Conservation (phyloP, 2,888 invertebrate species). For the Augochlorella aurata region DNA sequence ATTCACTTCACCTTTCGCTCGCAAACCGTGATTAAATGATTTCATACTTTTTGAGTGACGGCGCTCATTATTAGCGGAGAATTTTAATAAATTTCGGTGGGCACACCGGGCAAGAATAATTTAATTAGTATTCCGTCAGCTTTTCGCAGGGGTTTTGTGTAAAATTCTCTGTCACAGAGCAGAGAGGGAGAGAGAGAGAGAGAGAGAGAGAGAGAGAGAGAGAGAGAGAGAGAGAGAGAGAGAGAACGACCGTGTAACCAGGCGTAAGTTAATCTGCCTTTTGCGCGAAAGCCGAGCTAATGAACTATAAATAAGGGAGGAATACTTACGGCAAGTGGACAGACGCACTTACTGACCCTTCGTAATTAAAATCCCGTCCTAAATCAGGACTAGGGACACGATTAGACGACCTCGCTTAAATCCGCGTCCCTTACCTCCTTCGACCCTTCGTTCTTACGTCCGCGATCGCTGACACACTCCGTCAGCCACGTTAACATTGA, state of each 20-base stretch:
- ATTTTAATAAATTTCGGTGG: not conserved
- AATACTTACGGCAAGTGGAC: conserved; percentile 69
- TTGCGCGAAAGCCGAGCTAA: conserved; percentile 71
- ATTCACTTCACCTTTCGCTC: not conserved
- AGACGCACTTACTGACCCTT: conserved; percentile 76
- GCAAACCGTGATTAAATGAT: not conserved
- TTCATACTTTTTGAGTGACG: not conserved
- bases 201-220: conserved; percentile 2
- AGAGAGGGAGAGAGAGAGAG: not conserved
- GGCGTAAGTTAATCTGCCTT: conserved; percentile 72
- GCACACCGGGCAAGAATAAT: not conserved
- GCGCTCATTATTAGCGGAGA: not conserved
- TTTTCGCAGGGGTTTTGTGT: not conserved
- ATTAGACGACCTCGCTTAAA: conserved; percentile 73
- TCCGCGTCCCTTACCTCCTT: conserved; percentile 62
- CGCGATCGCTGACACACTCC: conserved; percentile 5
- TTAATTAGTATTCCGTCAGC: conserved; percentile 19
- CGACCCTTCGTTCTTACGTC: conserved; percentile 52
- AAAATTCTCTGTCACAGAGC: conserved; percentile 28
- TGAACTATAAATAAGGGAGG: conserved; percentile 77
- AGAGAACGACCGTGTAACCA: conserved; percentile 31
- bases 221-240: no score
- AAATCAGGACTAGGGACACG: conserved; percentile 77
- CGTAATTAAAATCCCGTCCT: conserved; percentile 79
- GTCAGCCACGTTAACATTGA: conserved; percentile 11